Percentiles rank a stretch among this genome's conserved stretches.
Conservation (phyloP, 2,888 invertebrate genomes). For the Diadromus collaris region DNA sequence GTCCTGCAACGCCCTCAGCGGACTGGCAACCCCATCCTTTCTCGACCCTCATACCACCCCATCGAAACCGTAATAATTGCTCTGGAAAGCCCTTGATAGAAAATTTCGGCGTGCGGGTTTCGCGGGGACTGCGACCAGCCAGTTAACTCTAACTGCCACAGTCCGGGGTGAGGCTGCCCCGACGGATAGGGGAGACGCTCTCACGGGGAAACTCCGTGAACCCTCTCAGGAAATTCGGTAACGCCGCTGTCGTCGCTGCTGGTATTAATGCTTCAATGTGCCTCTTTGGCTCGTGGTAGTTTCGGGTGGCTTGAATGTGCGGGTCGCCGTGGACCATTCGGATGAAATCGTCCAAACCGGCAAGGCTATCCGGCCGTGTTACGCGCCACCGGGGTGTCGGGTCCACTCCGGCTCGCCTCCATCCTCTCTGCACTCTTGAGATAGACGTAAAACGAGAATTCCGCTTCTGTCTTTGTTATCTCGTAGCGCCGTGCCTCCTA, state of each 20-base stretch:
- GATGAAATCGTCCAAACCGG: conserved; percentile 20
- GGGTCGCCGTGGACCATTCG: conserved; percentile 16
- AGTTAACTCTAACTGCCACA: conserved; percentile 1
- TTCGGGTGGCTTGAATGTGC: conserved; percentile 15
- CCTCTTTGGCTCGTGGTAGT: not conserved
- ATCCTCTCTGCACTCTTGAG: not conserved
- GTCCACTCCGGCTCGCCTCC: conserved; percentile 22
- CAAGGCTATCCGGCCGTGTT: not conserved
- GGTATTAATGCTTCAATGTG: conserved; percentile 37
- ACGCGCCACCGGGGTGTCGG: conserved; percentile 16
- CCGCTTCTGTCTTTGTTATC: conserved; percentile 41
- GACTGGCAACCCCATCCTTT: not conserved
- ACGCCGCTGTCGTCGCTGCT: not conserved
- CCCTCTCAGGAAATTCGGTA: conserved; percentile 34
- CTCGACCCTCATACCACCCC: conserved; percentile 57
- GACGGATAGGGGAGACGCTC: conserved; percentile 3
- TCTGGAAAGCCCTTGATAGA: conserved; percentile 71
- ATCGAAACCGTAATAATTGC: conserved; percentile 72
- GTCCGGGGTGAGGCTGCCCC: not conserved
- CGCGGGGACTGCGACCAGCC: conserved; percentile 2
- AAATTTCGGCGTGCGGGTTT: conserved; percentile 64
- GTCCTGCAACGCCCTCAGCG: not conserved
- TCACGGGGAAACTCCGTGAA: conserved; percentile 17
- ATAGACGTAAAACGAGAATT: conserved; percentile 24
- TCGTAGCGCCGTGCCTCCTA: not conserved